Conservation (phyloP, 2,113 vertebrate species). For the Oenanthe melanoleuca region DNA sequence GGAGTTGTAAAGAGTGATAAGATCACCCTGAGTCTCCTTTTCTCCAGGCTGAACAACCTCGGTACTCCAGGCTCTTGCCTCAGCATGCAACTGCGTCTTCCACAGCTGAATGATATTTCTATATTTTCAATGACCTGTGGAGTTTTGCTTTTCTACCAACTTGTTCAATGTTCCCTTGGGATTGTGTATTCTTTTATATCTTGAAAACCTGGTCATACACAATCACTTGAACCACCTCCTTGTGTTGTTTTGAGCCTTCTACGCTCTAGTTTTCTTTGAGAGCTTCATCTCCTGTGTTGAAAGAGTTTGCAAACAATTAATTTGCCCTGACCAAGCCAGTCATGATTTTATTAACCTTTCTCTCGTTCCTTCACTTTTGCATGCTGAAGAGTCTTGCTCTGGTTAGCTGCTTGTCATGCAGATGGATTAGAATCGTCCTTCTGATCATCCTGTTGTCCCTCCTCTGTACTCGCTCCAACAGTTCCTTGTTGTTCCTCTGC, state of each 20-base stretch:
- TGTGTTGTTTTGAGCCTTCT: neutral
- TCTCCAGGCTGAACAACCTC: no score
- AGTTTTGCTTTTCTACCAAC: neutral
- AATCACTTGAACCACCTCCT: neutral
- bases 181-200: neutral
- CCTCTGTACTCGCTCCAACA: rapidly evolving
- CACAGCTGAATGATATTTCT: neutral
- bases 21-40: no score
- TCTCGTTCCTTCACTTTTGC: neutral
- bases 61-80: neutral
- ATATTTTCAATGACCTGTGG: neutral
- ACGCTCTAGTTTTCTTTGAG: neutral
- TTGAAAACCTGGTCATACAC: neutral
- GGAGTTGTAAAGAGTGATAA: no score
- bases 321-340: neutral
- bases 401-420: neutral
- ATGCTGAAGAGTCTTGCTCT: neutral
- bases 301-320: neutral
- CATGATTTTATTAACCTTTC: neutral
- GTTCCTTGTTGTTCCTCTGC: neutral
- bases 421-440: neutral
- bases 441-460: neutral
- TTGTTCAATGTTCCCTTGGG: neutral
- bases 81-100: neutral
- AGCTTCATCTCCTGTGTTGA: neutral